A percentile compares a stretch with the other conserved stretches of the same genome.
Conservation (phyloP, 2,113 vertebrate genomes). For the Blennius ocellaris region DNA sequence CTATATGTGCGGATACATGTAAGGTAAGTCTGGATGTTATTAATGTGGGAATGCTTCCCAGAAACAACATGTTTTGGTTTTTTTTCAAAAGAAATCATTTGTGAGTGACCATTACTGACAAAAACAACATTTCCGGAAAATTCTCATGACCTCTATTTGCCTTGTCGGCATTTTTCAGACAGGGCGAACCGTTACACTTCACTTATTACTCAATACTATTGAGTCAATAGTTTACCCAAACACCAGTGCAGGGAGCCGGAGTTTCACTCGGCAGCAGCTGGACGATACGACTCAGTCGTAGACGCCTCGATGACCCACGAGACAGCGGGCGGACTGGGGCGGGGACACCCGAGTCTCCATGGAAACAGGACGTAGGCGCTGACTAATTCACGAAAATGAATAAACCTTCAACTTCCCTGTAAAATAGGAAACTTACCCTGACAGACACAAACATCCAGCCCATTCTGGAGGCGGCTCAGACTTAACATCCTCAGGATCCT, state of each 20-base stretch:
- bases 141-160: too few species aligned
- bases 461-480: conserved; percentile 22
- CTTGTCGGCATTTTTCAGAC: too few species aligned
- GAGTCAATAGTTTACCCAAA: too few species aligned
- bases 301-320: conserved; percentile 47
- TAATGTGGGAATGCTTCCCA: too few species aligned
- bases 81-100: too few species aligned
- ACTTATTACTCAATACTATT: too few species aligned
- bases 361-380: conserved; percentile 42
- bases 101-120: too few species aligned
- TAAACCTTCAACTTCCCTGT: conserved; percentile 32
- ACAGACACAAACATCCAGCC: conserved; percentile 19
- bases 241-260: neutral
- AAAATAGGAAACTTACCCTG: conserved; percentile 41
- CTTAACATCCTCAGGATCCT: conserved; percentile 37
- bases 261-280: conserved; percentile 16
- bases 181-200: too few species aligned
- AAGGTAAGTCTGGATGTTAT: too few species aligned
- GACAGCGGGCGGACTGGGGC: neutral
- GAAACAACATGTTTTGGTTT: too few species aligned
- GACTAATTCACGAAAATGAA: conserved; percentile 47
- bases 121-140: too few species aligned
- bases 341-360: conserved; percentile 20
- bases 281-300: conserved; percentile 46
- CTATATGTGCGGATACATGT: too few species aligned